Conservation (phyloP, 2,797 vertebrate genomes). For the Sebastes melanostomus region DNA sequence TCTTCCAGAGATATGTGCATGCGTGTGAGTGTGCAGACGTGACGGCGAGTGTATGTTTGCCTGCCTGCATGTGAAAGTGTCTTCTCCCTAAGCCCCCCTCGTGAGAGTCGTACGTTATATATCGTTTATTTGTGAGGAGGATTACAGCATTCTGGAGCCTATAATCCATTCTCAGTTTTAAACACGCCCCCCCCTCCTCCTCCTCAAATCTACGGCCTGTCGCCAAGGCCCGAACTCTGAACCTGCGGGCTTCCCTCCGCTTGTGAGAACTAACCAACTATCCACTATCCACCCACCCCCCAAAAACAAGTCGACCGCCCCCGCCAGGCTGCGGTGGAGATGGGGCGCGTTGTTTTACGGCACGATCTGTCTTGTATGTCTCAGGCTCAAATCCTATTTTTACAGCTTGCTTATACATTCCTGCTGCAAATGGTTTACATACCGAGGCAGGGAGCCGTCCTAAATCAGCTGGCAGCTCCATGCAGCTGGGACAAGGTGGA, state of each 20-base stretch:
- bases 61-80: conserved; percentile 40
- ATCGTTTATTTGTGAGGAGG: conserved; percentile 72
- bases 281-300: conserved; percentile 35
- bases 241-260: conserved; percentile 73
- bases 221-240: conserved; percentile 81
- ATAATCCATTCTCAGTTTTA: conserved; percentile 85
- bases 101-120: conserved; percentile 59
- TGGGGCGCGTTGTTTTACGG: conserved; percentile 88
- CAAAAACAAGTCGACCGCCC: conserved; percentile 43
- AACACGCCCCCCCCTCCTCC: conserved; percentile 77
- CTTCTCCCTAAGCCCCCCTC: conserved; percentile 43
- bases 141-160: conserved; percentile 67
- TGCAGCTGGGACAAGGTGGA: conserved; percentile 87
- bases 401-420: conserved; percentile 96
- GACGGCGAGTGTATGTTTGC: background rate
- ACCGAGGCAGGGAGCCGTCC: conserved; percentile 86
- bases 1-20: background rate
- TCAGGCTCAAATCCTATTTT: conserved; percentile 89
- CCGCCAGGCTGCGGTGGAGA: conserved; percentile 78
- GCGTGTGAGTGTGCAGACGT: background rate
- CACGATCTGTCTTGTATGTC: conserved; percentile 82
- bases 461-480: conserved; percentile 93
- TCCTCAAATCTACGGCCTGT: conserved; percentile 84
- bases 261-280: conserved; percentile 48
- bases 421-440: conserved; percentile 93